Evolutionary conservation across 2,113 vertebrate species (phyloP).

Genomic region (Aptenodytes forsteri): DNA sequence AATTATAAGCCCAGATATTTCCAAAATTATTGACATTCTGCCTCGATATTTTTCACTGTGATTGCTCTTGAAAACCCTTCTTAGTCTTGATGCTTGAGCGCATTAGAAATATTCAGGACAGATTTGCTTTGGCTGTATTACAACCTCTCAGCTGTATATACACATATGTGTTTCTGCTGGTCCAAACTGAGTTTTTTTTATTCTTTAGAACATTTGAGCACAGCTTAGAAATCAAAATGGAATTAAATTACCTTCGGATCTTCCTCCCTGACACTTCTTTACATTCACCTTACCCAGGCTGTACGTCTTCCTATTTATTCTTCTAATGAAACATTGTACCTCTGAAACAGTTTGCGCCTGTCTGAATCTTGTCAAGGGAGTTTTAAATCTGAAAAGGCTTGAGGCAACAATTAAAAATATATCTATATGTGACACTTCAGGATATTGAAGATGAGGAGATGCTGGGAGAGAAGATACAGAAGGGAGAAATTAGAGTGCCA

Average conservation of each 20-base stretch:
- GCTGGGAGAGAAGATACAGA: not conserved
- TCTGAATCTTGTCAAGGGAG: not conserved
- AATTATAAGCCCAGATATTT: not conserved
- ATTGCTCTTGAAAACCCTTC: not conserved
- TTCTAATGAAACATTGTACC: not conserved
- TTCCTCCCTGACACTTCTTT: not conserved
- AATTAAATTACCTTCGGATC: not conserved
- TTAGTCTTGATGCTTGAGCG: not conserved
- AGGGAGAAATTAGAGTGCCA: not conserved
- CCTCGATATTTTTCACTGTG: not conserved
- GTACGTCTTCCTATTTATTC: not conserved
- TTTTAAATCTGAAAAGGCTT: not conserved
- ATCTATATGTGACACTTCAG: not conserved
- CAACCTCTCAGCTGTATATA: not conserved
- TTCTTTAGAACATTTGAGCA: not conserved
- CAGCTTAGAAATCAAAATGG: not conserved
- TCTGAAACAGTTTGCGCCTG: not conserved
- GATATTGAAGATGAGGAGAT: not conserved
- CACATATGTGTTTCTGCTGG: not conserved
- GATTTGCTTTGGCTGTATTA: not conserved
- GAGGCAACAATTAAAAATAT: slow-evolving; percentile 2
- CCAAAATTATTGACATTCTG: not conserved
- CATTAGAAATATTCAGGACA: not conserved
- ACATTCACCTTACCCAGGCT: not conserved
- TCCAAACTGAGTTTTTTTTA: not conserved